Percentiles rank a stretch among this genome's conserved stretches.
Conservation (phyloP, 92 coral and sea anemone species). For the Micromussa lordhowensis region DNA sequence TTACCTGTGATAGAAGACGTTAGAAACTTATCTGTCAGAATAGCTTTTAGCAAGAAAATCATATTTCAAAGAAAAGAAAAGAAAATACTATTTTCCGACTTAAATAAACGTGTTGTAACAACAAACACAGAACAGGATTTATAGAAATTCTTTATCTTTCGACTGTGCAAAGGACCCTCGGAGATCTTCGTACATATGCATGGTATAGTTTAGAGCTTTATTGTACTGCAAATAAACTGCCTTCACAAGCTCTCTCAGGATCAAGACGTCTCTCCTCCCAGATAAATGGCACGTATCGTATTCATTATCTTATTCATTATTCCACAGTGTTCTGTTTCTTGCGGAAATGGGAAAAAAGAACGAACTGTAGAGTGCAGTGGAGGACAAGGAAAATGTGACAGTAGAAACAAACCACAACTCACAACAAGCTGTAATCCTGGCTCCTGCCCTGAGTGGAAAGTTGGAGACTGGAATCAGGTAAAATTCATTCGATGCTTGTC, state of each 20-base stretch:
- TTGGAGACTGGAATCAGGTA: conserved; percentile 70
- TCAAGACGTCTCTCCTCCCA: background rate
- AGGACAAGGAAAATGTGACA: conserved; percentile 46
- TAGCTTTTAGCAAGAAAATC: no score
- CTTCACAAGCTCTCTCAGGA: background rate
- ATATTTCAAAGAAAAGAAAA: no score
- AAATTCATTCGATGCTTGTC: background rate
- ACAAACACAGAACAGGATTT: no score
- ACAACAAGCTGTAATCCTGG: conserved; percentile 55
- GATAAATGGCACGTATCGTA: background rate
- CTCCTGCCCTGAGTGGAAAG: conserved; percentile 68
- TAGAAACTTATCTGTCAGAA: no score
- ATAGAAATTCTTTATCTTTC: background rate
- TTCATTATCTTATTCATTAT: background rate
- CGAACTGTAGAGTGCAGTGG: conserved; percentile 67
- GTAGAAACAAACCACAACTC: conserved; percentile 51
- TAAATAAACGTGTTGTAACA: no score
- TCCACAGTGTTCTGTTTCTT: conserved; percentile 81
- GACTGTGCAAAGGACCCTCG: background rate
- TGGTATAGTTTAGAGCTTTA: background rate
- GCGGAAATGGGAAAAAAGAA: conserved; percentile 74
- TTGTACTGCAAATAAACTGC: no score
- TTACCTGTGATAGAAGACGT: no score
- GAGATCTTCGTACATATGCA: background rate
- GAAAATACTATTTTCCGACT: no score